phyloP scores from a whole-genome alignment of 2,113 vertebrate species.

The Edolisoma coerulescens region DNA sequence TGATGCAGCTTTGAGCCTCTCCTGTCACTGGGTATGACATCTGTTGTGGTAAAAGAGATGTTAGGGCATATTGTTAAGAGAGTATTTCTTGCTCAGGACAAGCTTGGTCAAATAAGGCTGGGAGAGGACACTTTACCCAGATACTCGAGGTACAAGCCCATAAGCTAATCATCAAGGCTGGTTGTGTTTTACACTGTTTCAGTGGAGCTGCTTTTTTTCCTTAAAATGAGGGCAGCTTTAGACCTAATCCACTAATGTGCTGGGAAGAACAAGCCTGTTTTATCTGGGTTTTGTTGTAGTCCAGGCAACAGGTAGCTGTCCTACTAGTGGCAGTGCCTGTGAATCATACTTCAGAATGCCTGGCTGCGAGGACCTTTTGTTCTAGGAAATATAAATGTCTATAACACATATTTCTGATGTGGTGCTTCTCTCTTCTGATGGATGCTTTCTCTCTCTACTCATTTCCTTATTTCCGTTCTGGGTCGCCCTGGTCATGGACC shows the following conservation, averaged over 20 bases:
- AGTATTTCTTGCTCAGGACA: not conserved
- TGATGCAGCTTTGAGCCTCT: not conserved
- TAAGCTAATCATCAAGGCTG: fast-evolving
- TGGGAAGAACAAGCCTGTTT: not conserved
- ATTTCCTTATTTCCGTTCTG: not conserved
- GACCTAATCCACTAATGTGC: not conserved
- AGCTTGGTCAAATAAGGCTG: not conserved
- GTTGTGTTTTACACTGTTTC: not conserved
- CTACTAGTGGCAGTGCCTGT: not conserved
- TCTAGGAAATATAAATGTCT: not conserved
- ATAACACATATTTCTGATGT: not conserved
- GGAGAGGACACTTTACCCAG: not conserved
- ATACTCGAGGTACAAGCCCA: not conserved
- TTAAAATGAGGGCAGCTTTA: not conserved
- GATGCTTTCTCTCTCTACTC: not conserved
- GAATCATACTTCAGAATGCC: not conserved
- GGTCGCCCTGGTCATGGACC: not conserved
- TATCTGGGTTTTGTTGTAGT: not conserved
- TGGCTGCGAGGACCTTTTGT: not conserved
- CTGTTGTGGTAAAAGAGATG: not conserved
- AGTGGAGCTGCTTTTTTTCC: not conserved
- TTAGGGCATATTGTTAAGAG: not conserved
- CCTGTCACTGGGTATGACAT: not conserved
- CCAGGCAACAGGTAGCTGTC: not conserved
- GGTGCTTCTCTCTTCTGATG: not conserved